Conservation (phyloP, 2,797 vertebrate species). For the Miichthys miiuy region DNA sequence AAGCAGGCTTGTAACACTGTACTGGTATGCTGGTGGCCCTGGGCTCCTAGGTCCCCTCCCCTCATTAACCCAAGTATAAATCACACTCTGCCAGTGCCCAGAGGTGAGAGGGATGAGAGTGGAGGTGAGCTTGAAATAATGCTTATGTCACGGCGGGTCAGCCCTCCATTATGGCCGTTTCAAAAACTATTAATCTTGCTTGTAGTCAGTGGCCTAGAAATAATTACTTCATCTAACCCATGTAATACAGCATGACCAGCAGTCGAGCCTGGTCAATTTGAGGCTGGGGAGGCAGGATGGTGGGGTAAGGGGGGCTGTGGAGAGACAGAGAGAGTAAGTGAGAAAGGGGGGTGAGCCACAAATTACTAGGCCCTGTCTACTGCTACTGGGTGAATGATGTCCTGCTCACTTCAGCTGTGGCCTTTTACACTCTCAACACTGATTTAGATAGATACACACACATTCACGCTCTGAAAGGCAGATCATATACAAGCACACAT, state of each 20-base stretch:
- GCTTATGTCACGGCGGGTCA: constrained; percentile 91
- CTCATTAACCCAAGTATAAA: constrained; percentile 89
- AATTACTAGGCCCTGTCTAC: constrained; percentile 83
- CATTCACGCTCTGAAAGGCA: constrained; percentile 47
- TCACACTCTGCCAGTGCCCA: constrained; percentile 89
- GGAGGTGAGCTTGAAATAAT: constrained; percentile 94
- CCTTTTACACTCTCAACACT: constrained; percentile 75
- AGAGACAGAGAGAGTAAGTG: constrained; percentile 20
- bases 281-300: constrained; percentile 70
- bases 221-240: constrained; percentile 93
- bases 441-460: constrained; percentile 81
- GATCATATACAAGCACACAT: constrained; percentile 55
- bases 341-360: constrained; percentile 61
- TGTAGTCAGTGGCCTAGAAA: constrained; percentile 92
- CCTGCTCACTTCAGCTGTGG: constrained; percentile 74
- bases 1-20: constrained; percentile 55
- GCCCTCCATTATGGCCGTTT: constrained; percentile 94
- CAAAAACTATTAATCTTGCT: constrained; percentile 96
- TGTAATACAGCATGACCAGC: constrained; percentile 89
- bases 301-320: constrained; percentile 18
- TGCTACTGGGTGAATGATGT: constrained; percentile 79
- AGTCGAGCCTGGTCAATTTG: constrained; percentile 88
- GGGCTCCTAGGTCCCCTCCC: constrained; percentile 70
- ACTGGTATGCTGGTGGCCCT: constrained; percentile 59
- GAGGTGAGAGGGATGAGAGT: constrained; percentile 92